These are phyloP conservation scores for Drosophila nigritarsus DNA, from an alignment of 2,888 invertebrate genomes.

Conservation along the genomic window DNA sequence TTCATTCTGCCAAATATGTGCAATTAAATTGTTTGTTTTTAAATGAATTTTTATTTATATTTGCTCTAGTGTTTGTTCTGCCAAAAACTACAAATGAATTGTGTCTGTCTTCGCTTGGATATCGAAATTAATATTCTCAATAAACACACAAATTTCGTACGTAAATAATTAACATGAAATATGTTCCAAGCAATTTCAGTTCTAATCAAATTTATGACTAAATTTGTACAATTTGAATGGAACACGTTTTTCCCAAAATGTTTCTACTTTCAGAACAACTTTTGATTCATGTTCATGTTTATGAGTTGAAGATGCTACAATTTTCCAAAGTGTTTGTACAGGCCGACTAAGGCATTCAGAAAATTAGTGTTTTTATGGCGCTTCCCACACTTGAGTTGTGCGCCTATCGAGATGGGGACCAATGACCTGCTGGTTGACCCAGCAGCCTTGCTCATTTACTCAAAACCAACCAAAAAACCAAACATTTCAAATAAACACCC, in stretches of 20 bases:
- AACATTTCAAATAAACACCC: constrained; percentile 1
- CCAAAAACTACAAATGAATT: neutral
- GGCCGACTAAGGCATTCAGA: neutral
- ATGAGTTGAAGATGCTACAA: neutral
- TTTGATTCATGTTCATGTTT: constrained; percentile 27
- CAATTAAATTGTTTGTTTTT: neutral
- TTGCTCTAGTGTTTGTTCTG: neutral
- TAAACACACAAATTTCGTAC: neutral
- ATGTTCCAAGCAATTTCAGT: constrained; percentile 5
- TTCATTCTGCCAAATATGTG: neutral
- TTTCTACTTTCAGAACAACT: constrained; percentile 59
- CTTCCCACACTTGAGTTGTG: constrained; percentile 61
- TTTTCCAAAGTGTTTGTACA: constrained; percentile 7
- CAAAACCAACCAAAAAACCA: constrained; percentile 9
- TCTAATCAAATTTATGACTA: constrained; percentile 43
- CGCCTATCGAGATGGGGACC: constrained; percentile 50
- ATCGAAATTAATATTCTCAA: neutral
- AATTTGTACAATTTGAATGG: constrained; percentile 23
- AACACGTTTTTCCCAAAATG: constrained; percentile 36
- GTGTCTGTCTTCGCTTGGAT: neutral
- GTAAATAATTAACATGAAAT: constrained; percentile 13
- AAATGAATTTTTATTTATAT: neutral
- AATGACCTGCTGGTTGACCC: constrained; percentile 55
- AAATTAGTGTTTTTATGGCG: constrained; percentile 21
- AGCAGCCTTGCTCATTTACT: constrained; percentile 43